Evolutionary conservation across 2,888 invertebrate species (phyloP).

Genomic region (Hemaris fuciformis): DNA sequence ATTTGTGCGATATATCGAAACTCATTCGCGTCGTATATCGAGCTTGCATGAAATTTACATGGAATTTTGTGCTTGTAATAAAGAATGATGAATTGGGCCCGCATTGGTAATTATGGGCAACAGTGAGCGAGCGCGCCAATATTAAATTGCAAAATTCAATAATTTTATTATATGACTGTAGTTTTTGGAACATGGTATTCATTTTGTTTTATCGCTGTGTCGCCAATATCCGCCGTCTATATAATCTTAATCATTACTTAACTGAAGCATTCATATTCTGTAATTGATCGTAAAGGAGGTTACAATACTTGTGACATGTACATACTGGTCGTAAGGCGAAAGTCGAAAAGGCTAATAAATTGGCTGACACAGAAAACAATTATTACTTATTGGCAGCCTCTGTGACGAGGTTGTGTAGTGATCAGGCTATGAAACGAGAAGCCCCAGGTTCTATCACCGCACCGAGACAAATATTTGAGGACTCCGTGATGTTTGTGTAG

Average conservation of each 20-base stretch:
- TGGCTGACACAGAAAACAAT: no score
- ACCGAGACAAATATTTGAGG: no score
- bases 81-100: constrained; percentile 80
- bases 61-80: constrained; percentile 79
- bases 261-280: neutral
- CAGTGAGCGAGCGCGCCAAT: constrained; percentile 66
- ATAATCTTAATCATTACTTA: neutral
- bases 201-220: constrained; percentile 5
- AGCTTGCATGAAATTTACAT: constrained; percentile 76
- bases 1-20: constrained; percentile 69
- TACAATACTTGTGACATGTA: no score
- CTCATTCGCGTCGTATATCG: constrained; percentile 61
- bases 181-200: constrained; percentile 27
- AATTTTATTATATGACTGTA: constrained; percentile 65
- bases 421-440: no score
- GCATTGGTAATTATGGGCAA: constrained; percentile 77
- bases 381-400: no score
- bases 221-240: neutral
- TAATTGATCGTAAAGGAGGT: no score
- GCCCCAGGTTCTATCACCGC: no score
- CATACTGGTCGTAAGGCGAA: no score
- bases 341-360: no score
- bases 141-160: constrained; percentile 75
- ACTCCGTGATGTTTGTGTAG: no score
- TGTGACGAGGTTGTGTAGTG: no score